These are phyloP conservation scores for Poecilia latipinna DNA, from an alignment of 2,113 vertebrate genomes.

Conservation along the genomic window DNA sequence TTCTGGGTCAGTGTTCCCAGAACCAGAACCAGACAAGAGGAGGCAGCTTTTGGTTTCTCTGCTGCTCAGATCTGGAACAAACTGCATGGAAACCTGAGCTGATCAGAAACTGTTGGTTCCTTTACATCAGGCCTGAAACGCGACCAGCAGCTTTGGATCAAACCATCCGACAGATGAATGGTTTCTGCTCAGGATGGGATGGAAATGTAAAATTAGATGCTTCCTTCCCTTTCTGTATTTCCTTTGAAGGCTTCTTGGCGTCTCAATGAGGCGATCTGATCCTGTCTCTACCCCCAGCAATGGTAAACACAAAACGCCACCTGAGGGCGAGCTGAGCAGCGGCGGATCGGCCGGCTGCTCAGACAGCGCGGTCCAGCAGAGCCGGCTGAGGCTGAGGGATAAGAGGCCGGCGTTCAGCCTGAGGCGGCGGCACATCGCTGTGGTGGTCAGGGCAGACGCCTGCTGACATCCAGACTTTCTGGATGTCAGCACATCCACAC, in stretches of 20 bases:
- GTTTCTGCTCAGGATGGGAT: no score
- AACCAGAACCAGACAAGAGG: no score
- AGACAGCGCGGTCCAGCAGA: conserved; percentile 39
- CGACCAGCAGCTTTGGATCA: no score
- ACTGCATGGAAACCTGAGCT: no score
- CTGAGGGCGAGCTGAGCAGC: neutral
- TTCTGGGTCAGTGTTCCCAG: no score
- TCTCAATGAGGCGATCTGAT: conserved; percentile 14
- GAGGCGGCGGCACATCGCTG: conserved; percentile 10
- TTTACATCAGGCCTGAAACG: no score
- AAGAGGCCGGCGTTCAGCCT: conserved; percentile 65
- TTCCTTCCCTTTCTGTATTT: no score
- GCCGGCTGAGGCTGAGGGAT: conserved; percentile 62
- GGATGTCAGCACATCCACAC: neutral
- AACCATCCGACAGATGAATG: no score
- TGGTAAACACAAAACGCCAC: neutral
- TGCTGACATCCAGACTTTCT: conserved; percentile 22
- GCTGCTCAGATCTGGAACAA: no score
- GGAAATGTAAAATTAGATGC: no score
- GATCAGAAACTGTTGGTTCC: no score
- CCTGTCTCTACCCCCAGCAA: conserved; percentile 3
- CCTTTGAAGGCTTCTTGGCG: neutral
- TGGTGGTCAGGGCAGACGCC: conserved; percentile 11
- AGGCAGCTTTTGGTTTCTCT: no score
- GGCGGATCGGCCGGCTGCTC: conserved; percentile 15